Percentiles rank a stretch among this genome's conserved stretches.
Evolutionary conservation across 2,113 vertebrate genomes (phyloP).

Genomic region (Myotis yumanensis): DNA sequence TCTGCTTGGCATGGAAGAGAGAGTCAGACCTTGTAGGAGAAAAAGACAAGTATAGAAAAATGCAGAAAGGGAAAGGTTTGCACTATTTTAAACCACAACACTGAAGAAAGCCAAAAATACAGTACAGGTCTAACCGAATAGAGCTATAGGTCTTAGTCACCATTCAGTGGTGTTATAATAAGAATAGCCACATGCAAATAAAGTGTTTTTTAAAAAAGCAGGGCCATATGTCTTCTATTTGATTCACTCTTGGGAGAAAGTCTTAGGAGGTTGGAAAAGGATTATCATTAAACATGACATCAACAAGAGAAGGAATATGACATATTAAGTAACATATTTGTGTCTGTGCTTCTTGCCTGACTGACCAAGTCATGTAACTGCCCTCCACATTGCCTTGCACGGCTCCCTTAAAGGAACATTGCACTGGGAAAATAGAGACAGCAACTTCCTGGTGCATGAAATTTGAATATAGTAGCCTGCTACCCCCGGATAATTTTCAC

Average conservation of each 20-base stretch:
- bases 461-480: neutral
- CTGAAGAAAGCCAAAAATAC: neutral
- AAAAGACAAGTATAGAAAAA: neutral
- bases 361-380: neutral
- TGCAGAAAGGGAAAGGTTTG: neutral
- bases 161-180: neutral
- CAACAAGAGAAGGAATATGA: neutral
- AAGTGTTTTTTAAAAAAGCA: neutral
- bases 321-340: neutral
- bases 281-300: neutral
- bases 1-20: neutral
- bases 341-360: neutral
- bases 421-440: neutral
- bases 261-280: neutral
- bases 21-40: neutral
- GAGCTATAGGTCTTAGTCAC: neutral
- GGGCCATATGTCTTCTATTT: neutral
- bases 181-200: neutral
- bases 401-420: neutral
- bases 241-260: neutral
- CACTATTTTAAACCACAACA: constrained; percentile 10
- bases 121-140: neutral
- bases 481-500: neutral
- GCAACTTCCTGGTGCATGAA: neutral
- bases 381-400: neutral